Evolutionary conservation across 2,888 invertebrate species (phyloP), one percentile per base, ranked within the genome.

Genomic region (Halocaridina rubra): DNA sequence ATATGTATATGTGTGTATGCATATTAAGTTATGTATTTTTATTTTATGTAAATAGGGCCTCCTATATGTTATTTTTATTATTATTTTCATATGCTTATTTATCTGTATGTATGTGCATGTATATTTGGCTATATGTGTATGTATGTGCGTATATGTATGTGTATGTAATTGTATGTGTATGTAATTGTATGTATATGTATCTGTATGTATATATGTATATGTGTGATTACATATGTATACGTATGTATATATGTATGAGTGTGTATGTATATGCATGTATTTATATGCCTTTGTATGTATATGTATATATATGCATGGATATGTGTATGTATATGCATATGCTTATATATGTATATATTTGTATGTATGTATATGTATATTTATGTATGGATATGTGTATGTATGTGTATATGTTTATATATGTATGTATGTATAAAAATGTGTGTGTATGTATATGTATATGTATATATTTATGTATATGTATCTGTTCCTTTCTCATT

Each of bases 401-500:
- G 72, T 69, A 78, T 33, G 30, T 33, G 72, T 69, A 69, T 2
- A 53, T 53, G 19, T 53, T n/a, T 53, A 53, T 53, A 53, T 2
- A 53, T 53, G 19, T 53, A 53, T 69, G 72, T 33, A 69, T 33
- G 72, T 2, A 78, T 33, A 78, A 13, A 67, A 22, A 29, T 69
- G 29, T 69, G 3, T 8, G 72, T 33, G 27, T 33, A 75, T 69
- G 7, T 33, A 78, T 30, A 74, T 69, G 29, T 30, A 74, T 33
- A 74, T 69, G 29, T 78, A 74, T 64, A 78, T 69, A 30, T 8
- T 27, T 69, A 74, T 67, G 29, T 69, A 74, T 8, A 74, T 69
- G 29, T 33, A 29, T 69, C 71, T 33, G 33, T 78, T 53, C 53
- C 53, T n/a, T 4, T 5, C 19, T 5, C 4, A 10, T 53, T 5